Evolutionary conservation across 2,888 invertebrate genomes (phyloP).

Genomic region (Diarsia mendica): DNA sequence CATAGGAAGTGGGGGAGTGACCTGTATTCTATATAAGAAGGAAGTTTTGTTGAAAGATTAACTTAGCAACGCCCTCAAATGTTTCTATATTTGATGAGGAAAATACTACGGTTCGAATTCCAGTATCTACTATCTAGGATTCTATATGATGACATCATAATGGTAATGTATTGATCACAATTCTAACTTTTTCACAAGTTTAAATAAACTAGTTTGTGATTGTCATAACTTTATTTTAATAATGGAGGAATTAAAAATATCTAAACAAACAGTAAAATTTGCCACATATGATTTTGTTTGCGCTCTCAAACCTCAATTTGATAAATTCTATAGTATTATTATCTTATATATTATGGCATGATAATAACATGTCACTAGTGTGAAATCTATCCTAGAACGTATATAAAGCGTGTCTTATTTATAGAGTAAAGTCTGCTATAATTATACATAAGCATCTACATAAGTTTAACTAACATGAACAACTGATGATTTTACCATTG

Average conservation of each 20-base stretch:
- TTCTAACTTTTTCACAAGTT: too few species aligned
- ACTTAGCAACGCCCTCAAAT: conserved; percentile 25
- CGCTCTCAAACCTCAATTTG: neutral
- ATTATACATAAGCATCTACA: too few species aligned
- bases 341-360: neutral
- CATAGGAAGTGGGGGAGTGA: conserved; percentile 3
- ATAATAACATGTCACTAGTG: conserved; percentile 14
- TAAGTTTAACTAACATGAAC: too few species aligned
- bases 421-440: too few species aligned
- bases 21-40: neutral
- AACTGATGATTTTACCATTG: too few species aligned
- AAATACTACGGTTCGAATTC: neutral
- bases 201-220: too few species aligned
- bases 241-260: neutral
- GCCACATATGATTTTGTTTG: too few species aligned
- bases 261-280: neutral
- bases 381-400: conserved; percentile 7
- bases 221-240: too few species aligned
- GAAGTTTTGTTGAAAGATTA: conserved; percentile 25
- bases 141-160: neutral
- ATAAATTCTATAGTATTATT: neutral
- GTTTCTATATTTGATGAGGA: neutral
- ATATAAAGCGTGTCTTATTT: neutral
- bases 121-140: neutral
- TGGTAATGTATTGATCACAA: too few species aligned